Conservation (phyloP, 2,888 invertebrate species). For the Cotesia congregata region DNA sequence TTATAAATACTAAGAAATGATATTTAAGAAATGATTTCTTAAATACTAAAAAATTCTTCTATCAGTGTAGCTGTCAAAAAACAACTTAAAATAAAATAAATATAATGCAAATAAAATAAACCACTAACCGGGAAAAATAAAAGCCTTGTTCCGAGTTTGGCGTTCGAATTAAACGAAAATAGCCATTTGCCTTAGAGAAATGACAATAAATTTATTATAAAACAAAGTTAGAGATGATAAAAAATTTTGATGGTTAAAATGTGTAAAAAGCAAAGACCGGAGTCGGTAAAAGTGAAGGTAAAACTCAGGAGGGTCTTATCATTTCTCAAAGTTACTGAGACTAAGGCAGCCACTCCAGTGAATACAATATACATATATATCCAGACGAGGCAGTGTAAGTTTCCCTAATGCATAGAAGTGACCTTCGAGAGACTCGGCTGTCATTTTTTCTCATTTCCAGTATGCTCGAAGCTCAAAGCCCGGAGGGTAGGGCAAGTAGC, state of each 20-base stretch:
- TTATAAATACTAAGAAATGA: too few species aligned
- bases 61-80: too few species aligned
- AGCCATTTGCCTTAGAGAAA: not conserved
- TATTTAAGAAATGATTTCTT: too few species aligned
- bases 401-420: conserved; percentile 43
- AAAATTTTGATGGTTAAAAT: not conserved
- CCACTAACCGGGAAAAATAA: too few species aligned
- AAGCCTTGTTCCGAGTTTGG: too few species aligned
- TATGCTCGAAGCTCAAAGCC: not conserved
- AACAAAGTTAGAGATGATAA: not conserved
- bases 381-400: not conserved
- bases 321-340: conserved; percentile 18
- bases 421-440: conserved; percentile 44
- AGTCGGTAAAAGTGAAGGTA: conserved; percentile 6
- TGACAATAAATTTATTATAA: not conserved
- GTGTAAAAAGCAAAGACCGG: not conserved
- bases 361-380: not conserved
- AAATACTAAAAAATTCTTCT: too few species aligned
- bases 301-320: conserved; percentile 17
- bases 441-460: conserved; percentile 47
- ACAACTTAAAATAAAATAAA: too few species aligned
- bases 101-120: too few species aligned
- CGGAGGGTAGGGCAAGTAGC: not conserved
- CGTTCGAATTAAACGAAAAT: too few species aligned
- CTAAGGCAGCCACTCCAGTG: not conserved